Evolutionary conservation across 2,113 vertebrate species (phyloP).

Genomic region (Gallinago jamesoni): DNA sequence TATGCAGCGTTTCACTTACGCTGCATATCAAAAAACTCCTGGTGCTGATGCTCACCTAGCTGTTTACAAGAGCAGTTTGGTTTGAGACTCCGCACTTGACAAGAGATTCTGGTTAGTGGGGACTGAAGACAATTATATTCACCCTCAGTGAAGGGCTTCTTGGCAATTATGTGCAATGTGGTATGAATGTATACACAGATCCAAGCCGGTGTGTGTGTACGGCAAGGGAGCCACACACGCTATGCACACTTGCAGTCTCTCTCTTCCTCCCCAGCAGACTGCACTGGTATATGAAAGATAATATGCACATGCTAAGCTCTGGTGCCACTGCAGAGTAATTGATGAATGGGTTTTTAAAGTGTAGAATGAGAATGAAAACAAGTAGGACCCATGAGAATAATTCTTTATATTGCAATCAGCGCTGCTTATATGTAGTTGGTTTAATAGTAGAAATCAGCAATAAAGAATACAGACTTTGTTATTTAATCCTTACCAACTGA

Average conservation of each 20-base stretch:
- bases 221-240: not conserved
- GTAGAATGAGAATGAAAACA: slow-evolving; percentile 74
- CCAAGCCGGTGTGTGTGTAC: not conserved
- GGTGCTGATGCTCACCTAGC: slow-evolving; percentile 29
- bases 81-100: slow-evolving; percentile 39
- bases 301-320: slow-evolving; percentile 33
- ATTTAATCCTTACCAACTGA: slow-evolving; percentile 72
- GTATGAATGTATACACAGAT: not conserved
- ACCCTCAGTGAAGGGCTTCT: not conserved
- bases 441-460: slow-evolving; percentile 73
- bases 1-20: slow-evolving; percentile 75
- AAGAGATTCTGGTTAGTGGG: not conserved
- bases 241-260: not conserved
- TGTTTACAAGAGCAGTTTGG: slow-evolving; percentile 49
- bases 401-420: slow-evolving; percentile 77
- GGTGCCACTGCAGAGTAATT: slow-evolving; percentile 64
- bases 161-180: not conserved
- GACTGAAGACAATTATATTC: not conserved
- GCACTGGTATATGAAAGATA: slow-evolving; percentile 31
- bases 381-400: slow-evolving; percentile 75
- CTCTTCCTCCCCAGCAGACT: slow-evolving; percentile 7
- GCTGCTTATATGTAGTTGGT: slow-evolving; percentile 65
- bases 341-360: slow-evolving; percentile 78
- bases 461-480: slow-evolving; percentile 66
- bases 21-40: slow-evolving; percentile 64